phyloP scores from a whole-genome alignment of 2,888 invertebrate species.

The Sacculina carcini region DNA sequence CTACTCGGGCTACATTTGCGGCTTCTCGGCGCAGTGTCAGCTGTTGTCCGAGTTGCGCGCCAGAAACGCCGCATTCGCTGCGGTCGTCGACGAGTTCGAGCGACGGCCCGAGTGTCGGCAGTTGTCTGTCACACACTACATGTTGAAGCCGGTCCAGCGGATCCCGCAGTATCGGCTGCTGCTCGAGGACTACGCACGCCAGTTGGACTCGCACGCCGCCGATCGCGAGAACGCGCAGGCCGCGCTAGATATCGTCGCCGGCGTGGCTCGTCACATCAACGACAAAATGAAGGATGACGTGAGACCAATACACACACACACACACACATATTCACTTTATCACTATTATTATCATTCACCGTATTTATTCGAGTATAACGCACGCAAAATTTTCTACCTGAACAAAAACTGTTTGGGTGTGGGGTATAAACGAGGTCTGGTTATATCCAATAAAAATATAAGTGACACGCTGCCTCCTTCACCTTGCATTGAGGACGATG shows the following conservation, averaged over 20 bases:
- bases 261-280: constrained; percentile 30
- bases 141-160: constrained; percentile 38
- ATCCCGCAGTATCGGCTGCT: constrained; percentile 36
- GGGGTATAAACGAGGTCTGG: no score
- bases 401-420: no score
- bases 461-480: no score
- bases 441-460: no score
- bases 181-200: constrained; percentile 31
- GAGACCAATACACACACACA: constrained; percentile 15
- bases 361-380: no score
- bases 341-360: no score
- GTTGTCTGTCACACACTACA: constrained; percentile 31
- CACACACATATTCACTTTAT: constrained; percentile 3
- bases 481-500: no score
- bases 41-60: constrained; percentile 25
- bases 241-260: constrained; percentile 28
- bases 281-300: constrained; percentile 28
- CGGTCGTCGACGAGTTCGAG: constrained; percentile 26
- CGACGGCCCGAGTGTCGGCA: constrained; percentile 20
- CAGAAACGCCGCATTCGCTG: constrained; percentile 24
- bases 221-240: constrained; percentile 32
- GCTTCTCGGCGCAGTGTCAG: constrained; percentile 25
- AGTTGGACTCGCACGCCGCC: constrained; percentile 23
- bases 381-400: no score
- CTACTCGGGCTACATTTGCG: constrained; percentile 28